phyloP scores from a whole-genome alignment of 2,888 invertebrate genomes.

The Rhingia campestris region DNA sequence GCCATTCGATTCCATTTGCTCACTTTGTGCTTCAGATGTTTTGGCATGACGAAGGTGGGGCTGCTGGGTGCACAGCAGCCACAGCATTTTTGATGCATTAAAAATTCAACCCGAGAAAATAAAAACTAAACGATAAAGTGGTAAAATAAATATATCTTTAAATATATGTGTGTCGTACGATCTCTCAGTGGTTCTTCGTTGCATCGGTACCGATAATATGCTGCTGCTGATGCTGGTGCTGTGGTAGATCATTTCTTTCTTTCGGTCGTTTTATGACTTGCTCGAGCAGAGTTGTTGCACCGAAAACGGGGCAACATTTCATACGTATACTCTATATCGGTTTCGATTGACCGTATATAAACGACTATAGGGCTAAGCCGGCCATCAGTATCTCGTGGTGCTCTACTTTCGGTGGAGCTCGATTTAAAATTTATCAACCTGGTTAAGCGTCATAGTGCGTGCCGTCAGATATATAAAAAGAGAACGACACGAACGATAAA shows the following conservation, averaged over 20 bases:
- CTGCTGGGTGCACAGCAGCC: constrained; percentile 66
- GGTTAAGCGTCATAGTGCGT: constrained; percentile 51
- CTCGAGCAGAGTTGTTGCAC: constrained; percentile 55
- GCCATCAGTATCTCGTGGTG: constrained; percentile 83
- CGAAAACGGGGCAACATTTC: constrained; percentile 71
- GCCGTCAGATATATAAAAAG: constrained; percentile 15
- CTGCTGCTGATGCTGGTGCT: constrained; percentile 60
- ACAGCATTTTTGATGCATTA: constrained; percentile 66
- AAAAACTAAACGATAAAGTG: constrained; percentile 64
- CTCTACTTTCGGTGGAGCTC: constrained; percentile 82
- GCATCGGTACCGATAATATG: constrained; percentile 71
- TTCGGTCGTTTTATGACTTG: constrained; percentile 72
- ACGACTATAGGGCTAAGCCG: constrained; percentile 83
- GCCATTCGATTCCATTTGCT: constrained; percentile 63
- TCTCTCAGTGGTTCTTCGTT: constrained; percentile 71
- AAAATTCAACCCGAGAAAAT: constrained; percentile 58
- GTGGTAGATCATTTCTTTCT: constrained; percentile 73
- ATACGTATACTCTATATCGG: constrained; percentile 75
- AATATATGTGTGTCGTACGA: constrained; percentile 60
- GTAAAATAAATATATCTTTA: constrained; percentile 63
- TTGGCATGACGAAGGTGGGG: constrained; percentile 73
- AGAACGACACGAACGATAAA: constrained; percentile 41
- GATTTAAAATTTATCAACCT: constrained; percentile 62
- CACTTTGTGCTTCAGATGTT: constrained; percentile 59
- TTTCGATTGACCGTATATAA: constrained; percentile 83